phyloP scores from a whole-genome alignment of 2,888 invertebrate genomes.

The Acanthosoma haemorrhoidale region DNA sequence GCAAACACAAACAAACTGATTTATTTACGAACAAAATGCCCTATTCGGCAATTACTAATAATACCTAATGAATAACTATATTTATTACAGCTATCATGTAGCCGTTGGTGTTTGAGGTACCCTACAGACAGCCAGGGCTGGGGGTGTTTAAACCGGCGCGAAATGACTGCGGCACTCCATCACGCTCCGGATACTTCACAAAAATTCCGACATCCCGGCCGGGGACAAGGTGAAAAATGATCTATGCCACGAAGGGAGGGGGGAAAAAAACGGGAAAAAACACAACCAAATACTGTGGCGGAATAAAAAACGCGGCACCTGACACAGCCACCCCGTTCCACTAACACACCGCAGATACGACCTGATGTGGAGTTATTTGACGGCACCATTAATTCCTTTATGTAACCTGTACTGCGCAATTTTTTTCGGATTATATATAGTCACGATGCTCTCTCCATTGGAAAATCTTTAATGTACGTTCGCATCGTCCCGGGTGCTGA shows the following conservation, averaged over 20 bases:
- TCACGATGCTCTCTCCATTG: neutral
- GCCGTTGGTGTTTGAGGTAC: neutral
- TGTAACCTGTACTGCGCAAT: neutral
- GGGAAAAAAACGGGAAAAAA: too few relatives aligned
- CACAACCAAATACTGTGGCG: too few relatives aligned
- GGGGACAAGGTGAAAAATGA: conserved; percentile 22
- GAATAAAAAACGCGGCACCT: conserved; percentile 2
- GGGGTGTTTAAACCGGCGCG: neutral
- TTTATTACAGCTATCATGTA: neutral
- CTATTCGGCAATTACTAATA: too few relatives aligned
- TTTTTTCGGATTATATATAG: neutral
- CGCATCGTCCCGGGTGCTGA: too few relatives aligned
- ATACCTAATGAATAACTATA: too few relatives aligned
- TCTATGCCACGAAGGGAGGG: neutral
- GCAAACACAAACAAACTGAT: too few relatives aligned
- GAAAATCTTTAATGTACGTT: neutral
- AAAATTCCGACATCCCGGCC: conserved; percentile 10
- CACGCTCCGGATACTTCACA: conserved; percentile 14
- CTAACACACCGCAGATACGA: neutral
- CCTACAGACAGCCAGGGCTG: neutral
- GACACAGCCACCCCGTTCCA: neutral
- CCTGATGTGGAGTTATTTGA: conserved; percentile 18
- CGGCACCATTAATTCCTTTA: neutral
- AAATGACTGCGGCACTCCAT: conserved; percentile 17
- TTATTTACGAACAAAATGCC: too few relatives aligned